Base-by-base conservation (phyloP, 2,888 invertebrate genomes). In the Lasioglossum figueresi region DNA sequence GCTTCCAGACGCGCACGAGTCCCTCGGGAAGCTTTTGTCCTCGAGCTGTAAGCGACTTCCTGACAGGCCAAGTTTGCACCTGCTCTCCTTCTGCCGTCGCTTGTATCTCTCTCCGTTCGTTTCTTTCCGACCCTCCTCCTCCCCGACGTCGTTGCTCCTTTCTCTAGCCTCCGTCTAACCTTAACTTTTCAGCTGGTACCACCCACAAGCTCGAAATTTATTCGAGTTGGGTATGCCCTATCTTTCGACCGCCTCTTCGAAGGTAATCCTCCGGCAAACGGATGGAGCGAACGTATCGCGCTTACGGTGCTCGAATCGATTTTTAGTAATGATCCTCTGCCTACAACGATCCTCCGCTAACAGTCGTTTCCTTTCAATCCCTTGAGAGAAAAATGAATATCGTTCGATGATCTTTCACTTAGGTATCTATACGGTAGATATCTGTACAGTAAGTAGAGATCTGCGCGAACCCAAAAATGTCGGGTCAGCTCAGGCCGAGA, bases 61-160 rank as follows among this genome's bases (percentile, higher is more conserved):
- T 94, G 94, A 94, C 95, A 95, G 94, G 91, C 93, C 93, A 94
- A 94, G 93, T 95, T 95, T 94, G 94, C 94, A 95, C 95, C 95
- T 95, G 95, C 93, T 93, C 93, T 93, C 93, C 92, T 92, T 92
- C 92, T 90, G 88, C 88, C 89, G 85, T 72, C 84, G 85, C 85
- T 59, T 84, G 77, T 80, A 80, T 84, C 84, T 87, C 84, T 79
- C 81, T 87, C 76, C 63, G 37, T 81, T 73, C 73, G 73, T 82
- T 79, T 83, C 75, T 70, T 81, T 63, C 27, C 81, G 19, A 34
- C 70, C 72, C 73, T 78, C 81, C 45, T 37, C 43, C 12, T 40
- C 76, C 71, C 75, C 76, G 72, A 79, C 68, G 48, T 76, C 34
- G 68, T 73, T 82, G 37, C 74, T 71, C 76, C 37, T 37, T 68